Base-by-base conservation (phyloP, 2,797 vertebrate species). In the Psittacula echo region DNA sequence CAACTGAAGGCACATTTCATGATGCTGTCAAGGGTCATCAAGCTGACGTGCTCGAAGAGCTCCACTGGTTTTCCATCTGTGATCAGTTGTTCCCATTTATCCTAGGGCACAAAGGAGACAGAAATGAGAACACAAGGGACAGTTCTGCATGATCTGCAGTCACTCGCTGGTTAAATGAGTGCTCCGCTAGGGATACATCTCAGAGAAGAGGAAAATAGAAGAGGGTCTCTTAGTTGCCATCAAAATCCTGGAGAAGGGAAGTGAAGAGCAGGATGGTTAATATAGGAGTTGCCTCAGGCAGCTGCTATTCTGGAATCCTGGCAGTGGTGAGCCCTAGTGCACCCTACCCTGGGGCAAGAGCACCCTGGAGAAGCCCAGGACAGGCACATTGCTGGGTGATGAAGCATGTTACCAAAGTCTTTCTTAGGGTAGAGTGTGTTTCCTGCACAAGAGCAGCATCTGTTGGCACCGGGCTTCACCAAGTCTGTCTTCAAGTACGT, bases 1-100 rank as follows among this genome's bases (percentile, higher is more conserved):
- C 90, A 97, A 95, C 99, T 99, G 97, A 99, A 99, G 18, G 98
- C 98, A 93, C 99, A 99, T 95, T 99, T 99, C 98, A 99, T 97
- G 83, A 99, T 98, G 93, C 83, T 98, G 73, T 99, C 99, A 2
- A 99, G 98, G 21, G 98, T 98, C 99, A 99, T 99, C 58, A 99
- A 97, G 95, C 98, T 98, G 87, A 99, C 90, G 0, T 98, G 98
- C 56, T 98, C 95, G 67, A 98, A 99, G 81, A 99, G 94, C 73
- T 99, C 99, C 93, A 99, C 96, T 0, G 98, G 84, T 87, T 98
- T 94, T 11, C 96, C 92, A 2, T 97, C 94, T 77, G 75, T 70
- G 67, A 65, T 60, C 54, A 97, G 88, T 65, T 91, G 89, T 66
- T 98, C 98, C 98, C 97, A 98, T 71, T 98, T 98, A 91, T 93